These are phyloP conservation scores for Homalodisca vitripennis DNA, from an alignment of 1,140 invertebrate species.

Conservation along the genomic window DNA sequence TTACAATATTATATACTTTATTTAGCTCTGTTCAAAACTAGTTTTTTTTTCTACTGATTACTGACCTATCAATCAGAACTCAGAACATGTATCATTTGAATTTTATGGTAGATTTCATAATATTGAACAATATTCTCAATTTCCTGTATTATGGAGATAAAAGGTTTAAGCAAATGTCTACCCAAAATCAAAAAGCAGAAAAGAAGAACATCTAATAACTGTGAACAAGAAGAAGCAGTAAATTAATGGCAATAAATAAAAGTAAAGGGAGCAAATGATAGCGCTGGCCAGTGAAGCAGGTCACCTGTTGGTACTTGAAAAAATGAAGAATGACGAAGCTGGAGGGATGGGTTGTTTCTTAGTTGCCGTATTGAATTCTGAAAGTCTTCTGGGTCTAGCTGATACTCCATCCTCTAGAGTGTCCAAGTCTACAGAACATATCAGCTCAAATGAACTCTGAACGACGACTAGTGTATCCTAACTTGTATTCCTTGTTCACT, in stretches of 20 bases:
- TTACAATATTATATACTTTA: too few species aligned
- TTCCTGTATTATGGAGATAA: too few species aligned
- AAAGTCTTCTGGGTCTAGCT: slow-evolving; percentile 60
- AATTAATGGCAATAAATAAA: not conserved
- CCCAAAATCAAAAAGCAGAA: slow-evolving; percentile 15
- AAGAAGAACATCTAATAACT: slow-evolving; percentile 4
- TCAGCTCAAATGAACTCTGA: too few species aligned
- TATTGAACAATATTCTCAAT: too few species aligned
- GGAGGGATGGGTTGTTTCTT: slow-evolving; percentile 93
- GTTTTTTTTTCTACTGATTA: too few species aligned
- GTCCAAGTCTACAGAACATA: slow-evolving; percentile 48
- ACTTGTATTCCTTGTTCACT: too few species aligned
- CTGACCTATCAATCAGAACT: too few species aligned
- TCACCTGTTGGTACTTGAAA: slow-evolving; percentile 92
- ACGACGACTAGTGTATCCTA: too few species aligned
- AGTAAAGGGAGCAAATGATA: not conserved
- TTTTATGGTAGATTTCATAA: too few species aligned
- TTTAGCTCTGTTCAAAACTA: too few species aligned
- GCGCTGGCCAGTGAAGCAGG: slow-evolving; percentile 25
- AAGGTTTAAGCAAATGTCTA: too few species aligned
- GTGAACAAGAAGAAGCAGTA: not conserved
- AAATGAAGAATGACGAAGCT: slow-evolving; percentile 94
- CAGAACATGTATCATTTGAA: too few species aligned
- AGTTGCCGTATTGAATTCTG: slow-evolving; percentile 83
- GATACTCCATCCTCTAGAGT: slow-evolving; percentile 48